A percentile compares a stretch with the other conserved stretches of the same genome.
These are phyloP conservation scores for Oophaga pumilio DNA, from an alignment of 2,113 vertebrate species.

Conservation along the genomic window DNA sequence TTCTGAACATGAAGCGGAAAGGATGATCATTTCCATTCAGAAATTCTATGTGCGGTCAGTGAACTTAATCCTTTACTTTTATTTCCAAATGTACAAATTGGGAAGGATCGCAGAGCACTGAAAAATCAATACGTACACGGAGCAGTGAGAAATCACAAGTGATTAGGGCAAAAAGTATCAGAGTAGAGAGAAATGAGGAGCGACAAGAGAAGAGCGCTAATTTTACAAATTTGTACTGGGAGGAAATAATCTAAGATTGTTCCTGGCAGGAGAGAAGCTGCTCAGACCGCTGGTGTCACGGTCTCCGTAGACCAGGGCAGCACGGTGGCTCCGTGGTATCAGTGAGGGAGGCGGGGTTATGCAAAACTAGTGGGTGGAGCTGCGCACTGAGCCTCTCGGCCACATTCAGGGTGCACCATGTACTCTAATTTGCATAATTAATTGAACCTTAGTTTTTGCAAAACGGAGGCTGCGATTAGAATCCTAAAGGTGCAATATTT, in stretches of 20 bases:
- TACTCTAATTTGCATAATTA: too few species aligned
- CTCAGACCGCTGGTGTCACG: background rate
- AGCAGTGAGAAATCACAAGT: constrained; percentile 9
- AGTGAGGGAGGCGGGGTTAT: too few species aligned
- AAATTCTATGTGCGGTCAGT: background rate
- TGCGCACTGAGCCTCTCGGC: too few species aligned
- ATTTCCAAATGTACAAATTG: background rate
- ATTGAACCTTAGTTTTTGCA: too few species aligned
- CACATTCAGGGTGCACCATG: too few species aligned
- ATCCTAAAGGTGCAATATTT: too few species aligned
- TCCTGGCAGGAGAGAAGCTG: background rate
- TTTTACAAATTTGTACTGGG: constrained; percentile 1
- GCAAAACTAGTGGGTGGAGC: too few species aligned
- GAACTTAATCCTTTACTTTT: background rate
- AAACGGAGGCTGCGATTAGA: too few species aligned
- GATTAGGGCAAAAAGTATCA: constrained; percentile 6
- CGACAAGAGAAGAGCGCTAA: background rate
- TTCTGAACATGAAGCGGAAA: background rate
- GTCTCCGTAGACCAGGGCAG: background rate
- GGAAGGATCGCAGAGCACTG: background rate
- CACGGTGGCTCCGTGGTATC: too few species aligned
- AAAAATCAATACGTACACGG: constrained; percentile 13
- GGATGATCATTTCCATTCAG: background rate
- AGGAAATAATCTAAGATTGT: background rate
- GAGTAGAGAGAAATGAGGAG: background rate